A percentile compares a stretch with the other conserved stretches of the same genome.
These are phyloP conservation scores for Erethizon dorsatum DNA, from an alignment of 2,797 vertebrate species.

Conservation along the genomic window DNA sequence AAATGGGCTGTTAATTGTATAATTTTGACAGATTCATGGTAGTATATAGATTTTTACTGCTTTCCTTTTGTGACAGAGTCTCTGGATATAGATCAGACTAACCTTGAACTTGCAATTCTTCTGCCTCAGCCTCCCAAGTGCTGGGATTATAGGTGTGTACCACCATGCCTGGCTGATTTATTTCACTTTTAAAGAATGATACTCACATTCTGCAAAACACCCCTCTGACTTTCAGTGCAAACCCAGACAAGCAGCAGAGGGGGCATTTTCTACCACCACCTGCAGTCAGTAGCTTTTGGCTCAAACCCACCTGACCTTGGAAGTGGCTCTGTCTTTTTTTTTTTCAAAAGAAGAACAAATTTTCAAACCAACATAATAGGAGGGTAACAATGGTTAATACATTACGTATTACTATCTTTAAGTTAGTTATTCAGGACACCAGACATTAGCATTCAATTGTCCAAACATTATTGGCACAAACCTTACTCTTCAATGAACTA, in stretches of 20 bases:
- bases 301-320: not conserved
- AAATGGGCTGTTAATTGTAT: slow-evolving; percentile 18
- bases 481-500: too few relatives aligned
- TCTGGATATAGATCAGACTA: not conserved
- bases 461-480: too few relatives aligned
- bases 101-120: not conserved
- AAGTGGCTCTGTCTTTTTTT: slow-evolving; percentile 32
- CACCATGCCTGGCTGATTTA: not conserved
- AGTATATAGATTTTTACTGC: not conserved
- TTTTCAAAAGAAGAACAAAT: too few relatives aligned
- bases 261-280: not conserved
- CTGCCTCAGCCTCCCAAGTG: not conserved
- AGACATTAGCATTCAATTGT: too few relatives aligned
- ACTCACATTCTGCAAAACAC: slow-evolving; percentile 17
- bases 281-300: not conserved
- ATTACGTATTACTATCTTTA: too few relatives aligned
- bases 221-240: not conserved
- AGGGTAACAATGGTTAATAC: too few relatives aligned
- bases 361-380: too few relatives aligned
- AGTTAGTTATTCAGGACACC: too few relatives aligned
- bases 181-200: slow-evolving; percentile 12
- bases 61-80: not conserved
- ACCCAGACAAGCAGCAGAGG: not conserved
- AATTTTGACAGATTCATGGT: slow-evolving; percentile 33
- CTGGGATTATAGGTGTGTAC: not conserved